Percentiles rank a stretch among this genome's conserved stretches.
phyloP scores from a whole-genome alignment of 1,140 invertebrate species.

The Atta cephalotes region DNA sequence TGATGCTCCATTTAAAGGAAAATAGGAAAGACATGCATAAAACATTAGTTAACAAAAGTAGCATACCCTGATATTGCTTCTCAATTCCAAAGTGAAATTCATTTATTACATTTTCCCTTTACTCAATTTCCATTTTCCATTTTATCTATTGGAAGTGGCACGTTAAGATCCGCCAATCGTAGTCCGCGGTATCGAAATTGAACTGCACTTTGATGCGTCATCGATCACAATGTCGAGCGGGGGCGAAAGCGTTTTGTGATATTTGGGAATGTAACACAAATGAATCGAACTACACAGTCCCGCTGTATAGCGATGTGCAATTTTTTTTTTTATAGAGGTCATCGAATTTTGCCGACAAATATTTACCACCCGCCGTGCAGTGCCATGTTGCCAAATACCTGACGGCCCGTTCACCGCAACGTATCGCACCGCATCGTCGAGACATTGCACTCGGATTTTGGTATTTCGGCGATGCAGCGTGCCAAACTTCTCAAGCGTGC shows the following conservation, averaged over 20 bases:
- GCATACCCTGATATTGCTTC: not conserved
- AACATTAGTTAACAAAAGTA: not conserved
- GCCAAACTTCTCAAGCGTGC: constrained; percentile 3
- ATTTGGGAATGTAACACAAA: constrained; percentile 32
- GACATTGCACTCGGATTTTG: constrained; percentile 38
- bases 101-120: constrained; percentile 11
- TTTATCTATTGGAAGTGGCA: not conserved
- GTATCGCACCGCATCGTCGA: constrained; percentile 8
- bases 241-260: constrained; percentile 29
- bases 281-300: not conserved
- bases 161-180: constrained; percentile 2
- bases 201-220: constrained; percentile 20
- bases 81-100: not conserved
- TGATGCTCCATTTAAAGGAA: not conserved
- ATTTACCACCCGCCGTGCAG: constrained; percentile 22
- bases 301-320: not conserved
- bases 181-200: not conserved
- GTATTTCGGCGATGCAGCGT: constrained; percentile 28
- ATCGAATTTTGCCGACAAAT: constrained; percentile 43
- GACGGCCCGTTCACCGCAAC: not conserved
- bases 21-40: not conserved
- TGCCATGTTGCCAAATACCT: constrained; percentile 17
- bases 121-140: constrained; percentile 9
- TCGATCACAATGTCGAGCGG: constrained; percentile 26
- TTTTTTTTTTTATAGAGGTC: constrained; percentile 25